Evolutionary conservation across 2,113 vertebrate genomes (phyloP).

Genomic region (Phodopus roborovskii): DNA sequence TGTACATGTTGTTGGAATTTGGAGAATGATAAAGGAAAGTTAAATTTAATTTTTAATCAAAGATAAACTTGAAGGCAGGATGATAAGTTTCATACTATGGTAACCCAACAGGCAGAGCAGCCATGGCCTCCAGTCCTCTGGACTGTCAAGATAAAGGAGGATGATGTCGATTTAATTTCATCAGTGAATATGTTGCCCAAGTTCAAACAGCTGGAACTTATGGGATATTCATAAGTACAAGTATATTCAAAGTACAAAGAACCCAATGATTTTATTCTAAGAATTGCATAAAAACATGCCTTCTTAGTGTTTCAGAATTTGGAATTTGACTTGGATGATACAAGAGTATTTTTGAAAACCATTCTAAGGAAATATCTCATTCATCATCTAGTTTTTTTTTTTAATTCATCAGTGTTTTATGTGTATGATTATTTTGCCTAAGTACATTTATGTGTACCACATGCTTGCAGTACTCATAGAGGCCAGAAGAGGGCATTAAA

Average conservation of each 20-base stretch:
- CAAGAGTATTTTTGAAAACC: not conserved
- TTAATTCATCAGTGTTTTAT: not conserved
- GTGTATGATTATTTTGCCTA: not conserved
- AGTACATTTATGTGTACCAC: not conserved
- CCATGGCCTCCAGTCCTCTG: conserved; percentile 67
- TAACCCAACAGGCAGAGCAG: conserved; percentile 34
- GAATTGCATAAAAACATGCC: not conserved
- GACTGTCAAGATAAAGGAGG: conserved; percentile 81
- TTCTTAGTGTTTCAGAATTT: conserved; percentile 67
- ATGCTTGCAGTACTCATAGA: not conserved
- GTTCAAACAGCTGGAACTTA: conserved; percentile 73
- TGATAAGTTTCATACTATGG: conserved; percentile 74
- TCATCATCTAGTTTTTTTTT: not conserved
- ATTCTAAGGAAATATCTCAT: conserved; percentile 18
- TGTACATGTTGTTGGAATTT: conserved; percentile 76
- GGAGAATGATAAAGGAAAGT: conserved; percentile 80
- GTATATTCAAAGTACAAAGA: conserved; percentile 61
- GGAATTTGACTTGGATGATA: conserved; percentile 25
- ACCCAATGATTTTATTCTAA: conserved; percentile 62
- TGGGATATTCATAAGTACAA: not conserved
- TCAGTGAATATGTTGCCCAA: conserved; percentile 60
- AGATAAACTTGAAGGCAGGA: conserved; percentile 84
- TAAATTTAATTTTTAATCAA: conserved; percentile 87
- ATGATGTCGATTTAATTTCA: conserved; percentile 76
- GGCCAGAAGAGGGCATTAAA: not conserved